A percentile compares a stretch with the other conserved stretches of the same genome.
These are phyloP conservation scores for Cyclophora albipunctata DNA, from an alignment of 2,888 invertebrate species.

Conservation along the genomic window DNA sequence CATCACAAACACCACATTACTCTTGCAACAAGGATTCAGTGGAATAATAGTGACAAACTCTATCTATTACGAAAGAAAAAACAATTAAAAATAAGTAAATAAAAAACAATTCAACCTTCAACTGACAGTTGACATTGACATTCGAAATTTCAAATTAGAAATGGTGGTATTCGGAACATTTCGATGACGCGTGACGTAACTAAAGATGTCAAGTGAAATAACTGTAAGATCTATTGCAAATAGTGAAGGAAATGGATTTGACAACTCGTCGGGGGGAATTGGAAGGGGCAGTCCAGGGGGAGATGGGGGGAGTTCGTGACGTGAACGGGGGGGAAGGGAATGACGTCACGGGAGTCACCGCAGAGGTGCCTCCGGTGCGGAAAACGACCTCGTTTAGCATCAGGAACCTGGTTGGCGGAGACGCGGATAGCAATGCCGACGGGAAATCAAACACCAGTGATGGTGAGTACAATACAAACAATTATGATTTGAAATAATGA, in stretches of 20 bases:
- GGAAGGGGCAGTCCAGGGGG: constrained; percentile 23
- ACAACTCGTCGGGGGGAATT: constrained; percentile 61
- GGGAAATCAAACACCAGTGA: constrained; percentile 41
- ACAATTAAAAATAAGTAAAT: background rate
- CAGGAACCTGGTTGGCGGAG: constrained; percentile 59
- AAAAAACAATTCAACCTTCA: background rate
- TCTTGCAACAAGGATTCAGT: constrained; percentile 16
- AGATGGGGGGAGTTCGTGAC: constrained; percentile 34
- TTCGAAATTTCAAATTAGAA: background rate
- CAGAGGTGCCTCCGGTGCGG: constrained; percentile 43
- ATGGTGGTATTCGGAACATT: constrained; percentile 3
- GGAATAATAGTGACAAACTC: constrained; percentile 6
- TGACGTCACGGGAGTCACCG: constrained; percentile 48
- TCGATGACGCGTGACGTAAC: constrained; percentile 12
- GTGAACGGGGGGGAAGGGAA: constrained; percentile 46
- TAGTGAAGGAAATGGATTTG: constrained; percentile 60
- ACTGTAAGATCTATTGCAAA: constrained; percentile 12
- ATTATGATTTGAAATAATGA: too few relatives aligned
- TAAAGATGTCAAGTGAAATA: constrained; percentile 21
- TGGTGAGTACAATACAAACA: constrained; percentile 37
- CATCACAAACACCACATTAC: constrained; percentile 5
- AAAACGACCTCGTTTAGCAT: constrained; percentile 64
- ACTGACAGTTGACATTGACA: constrained; percentile 2
- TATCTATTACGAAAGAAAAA: background rate
- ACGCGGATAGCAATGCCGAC: constrained; percentile 48